These are phyloP conservation scores for Spongilla lacustris DNA, from an alignment of 37 sponge, comb jelly and placozoan genomes.

Conservation along the genomic window DNA sequence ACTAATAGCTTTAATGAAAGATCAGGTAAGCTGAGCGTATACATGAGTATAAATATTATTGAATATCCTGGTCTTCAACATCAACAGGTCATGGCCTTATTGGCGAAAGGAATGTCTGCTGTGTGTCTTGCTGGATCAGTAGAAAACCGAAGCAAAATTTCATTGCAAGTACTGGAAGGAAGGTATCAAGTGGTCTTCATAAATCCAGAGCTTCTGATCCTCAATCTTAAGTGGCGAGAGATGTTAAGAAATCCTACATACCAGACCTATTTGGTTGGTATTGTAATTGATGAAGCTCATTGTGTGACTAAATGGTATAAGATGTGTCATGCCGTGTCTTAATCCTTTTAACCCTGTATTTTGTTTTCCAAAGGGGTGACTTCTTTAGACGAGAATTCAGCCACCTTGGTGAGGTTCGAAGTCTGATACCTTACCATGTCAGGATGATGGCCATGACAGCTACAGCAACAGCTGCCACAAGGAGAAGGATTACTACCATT, in stretches of 20 bases:
- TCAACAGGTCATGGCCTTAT: background rate
- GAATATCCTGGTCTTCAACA: too few relatives aligned
- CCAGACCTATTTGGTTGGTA: background rate
- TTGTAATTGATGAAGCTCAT: conserved; percentile 51
- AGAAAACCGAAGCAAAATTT: background rate
- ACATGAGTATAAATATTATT: too few relatives aligned
- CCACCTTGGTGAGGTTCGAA: conserved; percentile 12
- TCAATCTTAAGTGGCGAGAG: conserved; percentile 3
- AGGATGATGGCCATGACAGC: conserved; percentile 41
- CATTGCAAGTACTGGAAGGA: background rate
- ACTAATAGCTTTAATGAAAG: conserved; percentile 38
- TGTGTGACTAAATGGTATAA: background rate
- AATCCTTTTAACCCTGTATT: background rate
- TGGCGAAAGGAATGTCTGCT: conserved; percentile 9
- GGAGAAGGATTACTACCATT: background rate
- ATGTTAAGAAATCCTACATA: background rate
- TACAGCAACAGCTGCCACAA: background rate
- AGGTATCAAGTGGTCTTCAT: conserved; percentile 26
- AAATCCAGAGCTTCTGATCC: conserved; percentile 26
- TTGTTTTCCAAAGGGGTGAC: conserved; percentile 10
- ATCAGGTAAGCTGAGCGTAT: conserved; percentile 9
- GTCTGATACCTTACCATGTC: conserved; percentile 25
- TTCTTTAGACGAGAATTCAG: conserved; percentile 16
- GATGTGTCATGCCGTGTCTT: background rate
- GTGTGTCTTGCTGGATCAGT: background rate